Base-by-base conservation (phyloP, 2,797 vertebrate species). In the Hirundo rustica region DNA sequence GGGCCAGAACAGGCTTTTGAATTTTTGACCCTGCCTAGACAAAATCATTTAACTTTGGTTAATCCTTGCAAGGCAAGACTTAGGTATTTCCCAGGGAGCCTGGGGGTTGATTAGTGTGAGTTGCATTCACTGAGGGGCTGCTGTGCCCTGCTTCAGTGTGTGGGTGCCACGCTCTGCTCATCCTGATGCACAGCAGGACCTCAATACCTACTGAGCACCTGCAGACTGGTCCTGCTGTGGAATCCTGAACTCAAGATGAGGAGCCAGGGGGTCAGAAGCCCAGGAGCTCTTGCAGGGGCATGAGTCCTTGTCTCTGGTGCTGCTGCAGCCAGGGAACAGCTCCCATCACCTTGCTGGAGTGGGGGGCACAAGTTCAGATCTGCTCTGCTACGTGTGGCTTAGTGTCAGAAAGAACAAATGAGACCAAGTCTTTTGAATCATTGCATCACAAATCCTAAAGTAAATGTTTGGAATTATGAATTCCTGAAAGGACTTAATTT, bases 61-160 rank as follows among this genome's bases (percentile, higher is more conserved):
- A 47, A 53, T 9, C 42, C 40, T 67, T 53, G 29, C 54, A 81
- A 47, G 14, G 25, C 13, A 25, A 29, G 77, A 30, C 40, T 57
- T 47, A 8, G 36, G 29, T 38, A 25, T 42, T 58, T 44, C 32
- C 65, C 22, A 55, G 57, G 48, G 61, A 74, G 13, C 32, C 29
- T 53, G 42, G 23, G 38, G 14, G 10, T 44, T 68, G 10, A 16
- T 50, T 22, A 23, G 21, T 13, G 19, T 40, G n/a, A 36, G 48
- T 5, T 74, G 34, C 0, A 0, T n/a, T 79, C 23, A 2, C 20
- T 45, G 5, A 44, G 47, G n/a, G 44, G 36, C 44, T 67, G 12
- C 51, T 3, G 0, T 65, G 60, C 53, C 64, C 32, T 20, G 0
- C 19, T 23, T 55, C 3, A 2, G 10, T 1, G 9, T 50, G 65